Percentiles rank a stretch among this genome's conserved stretches.
Evolutionary conservation across 1,140 invertebrate species (phyloP).

Genomic region (Trissolcus basalis): DNA sequence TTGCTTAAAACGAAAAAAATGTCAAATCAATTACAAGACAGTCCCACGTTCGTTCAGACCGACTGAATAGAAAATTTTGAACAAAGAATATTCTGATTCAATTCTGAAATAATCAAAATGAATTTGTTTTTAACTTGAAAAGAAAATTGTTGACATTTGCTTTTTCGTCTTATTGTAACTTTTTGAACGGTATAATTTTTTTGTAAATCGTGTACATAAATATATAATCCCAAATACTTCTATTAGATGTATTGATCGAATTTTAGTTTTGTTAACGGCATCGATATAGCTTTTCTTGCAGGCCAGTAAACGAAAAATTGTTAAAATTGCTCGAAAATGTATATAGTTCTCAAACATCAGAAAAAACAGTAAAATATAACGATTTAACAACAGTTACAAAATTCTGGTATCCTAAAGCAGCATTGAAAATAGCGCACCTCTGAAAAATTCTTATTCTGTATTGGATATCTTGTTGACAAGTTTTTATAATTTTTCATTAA

Average conservation of each 20-base stretch:
- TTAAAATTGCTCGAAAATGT: slow-evolving; percentile 25
- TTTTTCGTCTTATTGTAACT: not conserved
- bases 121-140: too few relatives aligned
- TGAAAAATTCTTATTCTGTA: slow-evolving; percentile 7
- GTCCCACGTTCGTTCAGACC: too few relatives aligned
- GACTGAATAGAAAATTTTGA: too few relatives aligned
- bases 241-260: slow-evolving; percentile 10
- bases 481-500: too few relatives aligned
- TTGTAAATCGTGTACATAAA: slow-evolving; percentile 16
- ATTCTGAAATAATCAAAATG: too few relatives aligned
- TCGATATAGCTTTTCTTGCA: slow-evolving; percentile 28
- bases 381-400: slow-evolving; percentile 32
- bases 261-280: slow-evolving; percentile 8
- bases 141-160: not conserved
- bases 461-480: too few relatives aligned
- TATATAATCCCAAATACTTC: slow-evolving; percentile 23
- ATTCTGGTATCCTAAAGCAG: slow-evolving; percentile 3
- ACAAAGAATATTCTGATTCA: too few relatives aligned
- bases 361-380: slow-evolving; percentile 8
- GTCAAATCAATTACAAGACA: too few relatives aligned
- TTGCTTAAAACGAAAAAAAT: too few relatives aligned
- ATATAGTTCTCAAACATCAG: slow-evolving; percentile 28
- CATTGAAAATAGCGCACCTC: slow-evolving; percentile 10
- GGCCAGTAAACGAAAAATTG: slow-evolving; percentile 34
- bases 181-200: not conserved